phyloP scores from a whole-genome alignment of 2,888 invertebrate genomes.

The Fissipunctia ypsillon region DNA sequence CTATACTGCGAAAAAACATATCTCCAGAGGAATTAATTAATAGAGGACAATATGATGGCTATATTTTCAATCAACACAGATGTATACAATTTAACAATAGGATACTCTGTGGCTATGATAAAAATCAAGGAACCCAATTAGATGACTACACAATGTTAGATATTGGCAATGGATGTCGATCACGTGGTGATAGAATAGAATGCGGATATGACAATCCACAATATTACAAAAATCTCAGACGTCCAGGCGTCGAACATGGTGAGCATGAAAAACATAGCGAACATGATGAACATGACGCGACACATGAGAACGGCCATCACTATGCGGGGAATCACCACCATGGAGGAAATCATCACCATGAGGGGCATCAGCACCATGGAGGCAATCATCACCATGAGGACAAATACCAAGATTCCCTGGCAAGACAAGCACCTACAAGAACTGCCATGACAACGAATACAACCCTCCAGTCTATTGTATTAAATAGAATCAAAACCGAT shows the following conservation, averaged over 20 bases:
- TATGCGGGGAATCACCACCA: neutral
- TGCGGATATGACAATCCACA: conserved; percentile 78
- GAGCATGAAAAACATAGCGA: neutral
- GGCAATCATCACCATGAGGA: neutral
- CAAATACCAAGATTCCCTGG: neutral
- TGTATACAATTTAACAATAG: conserved; percentile 77
- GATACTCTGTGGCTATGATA: conserved; percentile 83
- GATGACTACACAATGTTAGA: conserved; percentile 65
- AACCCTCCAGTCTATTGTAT: neutral
- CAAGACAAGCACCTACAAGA: conserved; percentile 45
- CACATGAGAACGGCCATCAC: neutral
- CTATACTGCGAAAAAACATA: neutral
- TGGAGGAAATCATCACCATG: neutral
- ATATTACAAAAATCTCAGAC: conserved; percentile 36
- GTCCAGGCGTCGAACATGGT: neutral
- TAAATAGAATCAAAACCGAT: conserved; percentile 17
- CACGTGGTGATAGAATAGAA: conserved; percentile 81
- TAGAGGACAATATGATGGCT: conserved; percentile 66
- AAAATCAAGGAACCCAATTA: conserved; percentile 72
- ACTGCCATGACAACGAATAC: conserved; percentile 14
- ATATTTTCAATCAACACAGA: conserved; percentile 75
- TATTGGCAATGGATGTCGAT: conserved; percentile 76
- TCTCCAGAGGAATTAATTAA: conserved; percentile 5
- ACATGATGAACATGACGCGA: neutral
- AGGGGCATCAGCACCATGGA: neutral